Evolutionary conservation across 2,888 invertebrate species (phyloP).

Genomic region (Mamestra brassicae): DNA sequence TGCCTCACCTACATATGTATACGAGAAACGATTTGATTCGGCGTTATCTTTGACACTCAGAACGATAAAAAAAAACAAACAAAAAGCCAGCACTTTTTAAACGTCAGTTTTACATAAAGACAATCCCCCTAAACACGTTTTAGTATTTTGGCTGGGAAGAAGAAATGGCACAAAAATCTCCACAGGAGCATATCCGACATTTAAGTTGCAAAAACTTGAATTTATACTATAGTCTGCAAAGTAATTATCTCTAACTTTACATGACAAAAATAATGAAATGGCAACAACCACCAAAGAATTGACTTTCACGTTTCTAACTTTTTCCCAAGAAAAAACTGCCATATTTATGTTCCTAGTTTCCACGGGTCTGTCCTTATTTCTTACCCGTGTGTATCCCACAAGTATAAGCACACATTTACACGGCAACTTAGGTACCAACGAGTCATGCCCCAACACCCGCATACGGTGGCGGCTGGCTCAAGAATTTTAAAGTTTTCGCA

Average conservation of each 20-base stretch:
- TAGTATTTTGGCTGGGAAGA: too few relatives aligned
- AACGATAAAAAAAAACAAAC: too few relatives aligned
- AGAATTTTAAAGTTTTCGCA: slow-evolving; percentile 86
- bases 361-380: slow-evolving; percentile 25
- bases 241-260: too few relatives aligned
- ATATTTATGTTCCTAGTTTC: neutral
- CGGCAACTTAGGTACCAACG: slow-evolving; percentile 84
- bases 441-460: slow-evolving; percentile 75
- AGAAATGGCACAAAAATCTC: too few relatives aligned
- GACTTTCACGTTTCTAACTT: neutral
- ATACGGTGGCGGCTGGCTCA: slow-evolving; percentile 66
- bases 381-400: slow-evolving; percentile 66
- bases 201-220: too few relatives aligned
- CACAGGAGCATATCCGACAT: too few relatives aligned
- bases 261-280: too few relatives aligned
- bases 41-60: neutral
- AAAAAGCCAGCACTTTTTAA: too few relatives aligned
- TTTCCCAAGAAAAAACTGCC: neutral
- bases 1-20: neutral
- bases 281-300: too few relatives aligned
- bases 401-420: slow-evolving; percentile 81
- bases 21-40: neutral
- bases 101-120: too few relatives aligned
- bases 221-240: too few relatives aligned
- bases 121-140: too few relatives aligned